Evolutionary conservation across 2,888 invertebrate genomes (phyloP).

Genomic region (Augiades crinisus): DNA sequence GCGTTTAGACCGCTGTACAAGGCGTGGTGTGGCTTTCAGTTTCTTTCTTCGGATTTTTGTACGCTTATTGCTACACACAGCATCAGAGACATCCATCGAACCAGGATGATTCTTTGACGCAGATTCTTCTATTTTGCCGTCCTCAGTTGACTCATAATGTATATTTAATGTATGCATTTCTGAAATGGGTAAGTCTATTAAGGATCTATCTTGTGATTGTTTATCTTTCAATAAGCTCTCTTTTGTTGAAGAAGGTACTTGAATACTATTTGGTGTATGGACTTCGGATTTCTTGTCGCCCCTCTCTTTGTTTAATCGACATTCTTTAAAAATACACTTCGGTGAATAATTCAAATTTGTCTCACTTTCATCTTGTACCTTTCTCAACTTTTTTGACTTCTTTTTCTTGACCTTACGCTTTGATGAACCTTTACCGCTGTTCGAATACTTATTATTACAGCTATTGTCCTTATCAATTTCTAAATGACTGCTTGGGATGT

Average conservation of each 20-base stretch:
- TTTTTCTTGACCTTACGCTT: no score
- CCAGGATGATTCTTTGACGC: no score
- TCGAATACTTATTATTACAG: slow-evolving; percentile 11
- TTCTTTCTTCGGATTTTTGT: no score
- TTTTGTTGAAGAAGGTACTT: not conserved
- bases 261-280: not conserved
- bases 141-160: not conserved
- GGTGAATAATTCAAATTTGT: not conserved
- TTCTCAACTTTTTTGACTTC: not conserved
- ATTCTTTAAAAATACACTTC: not conserved
- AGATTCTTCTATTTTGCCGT: no score
- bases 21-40: no score
- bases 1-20: no score
- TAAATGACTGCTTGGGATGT: not conserved
- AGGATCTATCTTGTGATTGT: not conserved
- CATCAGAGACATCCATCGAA: no score
- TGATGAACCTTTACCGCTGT: no score
- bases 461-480: not conserved
- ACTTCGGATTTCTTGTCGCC: not conserved
- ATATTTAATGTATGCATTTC: not conserved
- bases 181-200: not conserved
- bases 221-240: not conserved
- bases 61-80: no score
- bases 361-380: not conserved
- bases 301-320: not conserved